A percentile compares a stretch with the other conserved stretches of the same genome.
Conservation (phyloP, 2,113 vertebrate species). For the Trinectes maculatus region DNA sequence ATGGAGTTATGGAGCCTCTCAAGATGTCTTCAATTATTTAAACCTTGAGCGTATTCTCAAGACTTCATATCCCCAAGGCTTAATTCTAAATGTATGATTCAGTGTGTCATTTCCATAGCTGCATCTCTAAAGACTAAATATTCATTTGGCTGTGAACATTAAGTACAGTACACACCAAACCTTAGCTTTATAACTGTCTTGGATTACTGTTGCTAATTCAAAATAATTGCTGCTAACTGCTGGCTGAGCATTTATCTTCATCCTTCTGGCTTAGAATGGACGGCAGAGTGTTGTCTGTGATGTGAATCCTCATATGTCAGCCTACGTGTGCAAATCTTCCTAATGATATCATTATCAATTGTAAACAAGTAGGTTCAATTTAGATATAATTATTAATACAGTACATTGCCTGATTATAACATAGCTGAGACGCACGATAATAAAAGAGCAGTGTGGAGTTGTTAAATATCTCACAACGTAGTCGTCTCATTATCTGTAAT, state of each 20-base stretch:
- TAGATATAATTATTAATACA: constrained; percentile 2
- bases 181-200: constrained; percentile 19
- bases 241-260: constrained; percentile 17
- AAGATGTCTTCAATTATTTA: constrained; percentile 62
- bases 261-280: constrained; percentile 28
- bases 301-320: constrained; percentile 34
- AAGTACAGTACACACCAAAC: neutral
- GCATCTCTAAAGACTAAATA: constrained; percentile 27
- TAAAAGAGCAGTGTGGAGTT: neutral
- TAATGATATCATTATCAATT: constrained; percentile 31
- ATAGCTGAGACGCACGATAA: neutral
- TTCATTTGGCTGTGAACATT: constrained; percentile 29
- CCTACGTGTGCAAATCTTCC: constrained; percentile 25
- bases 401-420: neutral
- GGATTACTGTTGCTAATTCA: constrained; percentile 44
- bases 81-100: constrained; percentile 39
- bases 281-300: constrained; percentile 40
- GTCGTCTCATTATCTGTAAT: neutral
- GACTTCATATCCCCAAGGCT: constrained; percentile 34
- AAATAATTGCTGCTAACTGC: constrained; percentile 24
- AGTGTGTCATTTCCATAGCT: constrained; percentile 33
- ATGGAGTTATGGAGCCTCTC: constrained; percentile 56
- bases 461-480: neutral
- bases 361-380: constrained; percentile 12
- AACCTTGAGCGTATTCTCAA: constrained; percentile 41